Base-by-base conservation (phyloP, 2,797 vertebrate genomes). In the Cephalopachus bancanus region DNA sequence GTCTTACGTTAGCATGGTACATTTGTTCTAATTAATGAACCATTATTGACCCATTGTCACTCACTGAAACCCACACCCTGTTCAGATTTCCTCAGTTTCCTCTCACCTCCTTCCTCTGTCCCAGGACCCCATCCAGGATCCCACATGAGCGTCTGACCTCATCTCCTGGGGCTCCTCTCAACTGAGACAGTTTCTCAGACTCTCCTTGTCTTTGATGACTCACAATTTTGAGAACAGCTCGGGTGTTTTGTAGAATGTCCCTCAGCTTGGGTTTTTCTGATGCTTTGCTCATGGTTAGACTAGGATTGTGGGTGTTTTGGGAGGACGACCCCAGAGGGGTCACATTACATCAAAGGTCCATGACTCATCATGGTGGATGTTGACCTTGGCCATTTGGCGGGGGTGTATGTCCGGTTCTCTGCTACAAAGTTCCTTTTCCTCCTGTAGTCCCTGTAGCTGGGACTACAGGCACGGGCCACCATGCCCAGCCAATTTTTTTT, bases 41-140 rank as follows among this genome's bases (percentile, higher is more conserved):
- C 74, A 16, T 9, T 3, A 8, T 7, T 4, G 55, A 12, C 9
- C 7, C 1, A 0, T 14, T 44, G 20, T 30, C 15, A 8, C 12
- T n/a, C 55, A 37, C 90, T 24, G 10, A 65, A 11, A 51, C n/a
- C 33, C 2, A 15, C 8, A 30, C 8, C 59, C 8, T 3, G 3
- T 53, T 24, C 49, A 6, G 12, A 3, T 59, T 26, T 49, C 60
- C 37, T 53, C 7, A 8, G 15, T 53, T 65, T 76, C 16, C 19
- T 7, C 60, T 28, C 2, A 0, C 2, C 9, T 33, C 37, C 57
- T 53, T 14, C 5, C n/a, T 1, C 22, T 4, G 28, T 2, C 19
- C 57, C 62, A 10, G 60, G n/a, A 78, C 8, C 22, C 84, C 71
- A 17, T 0, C 20, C 60, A 28, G 87, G 30, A 53, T n/a, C 30